A percentile compares a stretch with the other conserved stretches of the same genome.
These are phyloP conservation scores for Drosophila formosana DNA, from an alignment of 2,888 invertebrate species.

Conservation along the genomic window DNA sequence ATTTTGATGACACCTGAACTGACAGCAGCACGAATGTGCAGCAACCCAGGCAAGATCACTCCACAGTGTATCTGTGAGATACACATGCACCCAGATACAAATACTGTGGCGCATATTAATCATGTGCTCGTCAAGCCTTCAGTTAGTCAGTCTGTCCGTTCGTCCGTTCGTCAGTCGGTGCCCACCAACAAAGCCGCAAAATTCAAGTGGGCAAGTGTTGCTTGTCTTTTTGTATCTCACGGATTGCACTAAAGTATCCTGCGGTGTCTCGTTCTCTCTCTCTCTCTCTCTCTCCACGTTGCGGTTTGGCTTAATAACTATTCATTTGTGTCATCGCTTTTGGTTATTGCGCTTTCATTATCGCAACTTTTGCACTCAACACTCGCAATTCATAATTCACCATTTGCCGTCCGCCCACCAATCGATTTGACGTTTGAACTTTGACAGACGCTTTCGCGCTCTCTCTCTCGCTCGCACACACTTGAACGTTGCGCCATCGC, in stretches of 20 bases:
- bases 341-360: constrained; percentile 40
- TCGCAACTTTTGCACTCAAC: constrained; percentile 35
- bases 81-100: constrained; percentile 24
- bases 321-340: constrained; percentile 72
- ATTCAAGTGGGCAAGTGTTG: constrained; percentile 53
- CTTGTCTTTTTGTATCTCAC: constrained; percentile 34
- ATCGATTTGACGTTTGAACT: constrained; percentile 76
- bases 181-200: constrained; percentile 73
- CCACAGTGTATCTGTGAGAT: constrained; percentile 47
- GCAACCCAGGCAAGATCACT: constrained; percentile 58
- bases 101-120: constrained; percentile 76
- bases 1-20: constrained; percentile 79
- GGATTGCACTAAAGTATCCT: constrained; percentile 51
- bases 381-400: constrained; percentile 19
- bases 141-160: constrained; percentile 23
- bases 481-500: background rate
- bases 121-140: constrained; percentile 76
- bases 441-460: constrained; percentile 25
- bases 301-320: constrained; percentile 68
- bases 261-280: constrained; percentile 7
- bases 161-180: constrained; percentile 29
- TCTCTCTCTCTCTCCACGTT: background rate
- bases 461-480: constrained; percentile 8
- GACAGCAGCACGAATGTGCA: constrained; percentile 63
- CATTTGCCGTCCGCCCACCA: constrained; percentile 47